phyloP scores from a whole-genome alignment of 1,140 invertebrate species.

The Nymphalis io region DNA sequence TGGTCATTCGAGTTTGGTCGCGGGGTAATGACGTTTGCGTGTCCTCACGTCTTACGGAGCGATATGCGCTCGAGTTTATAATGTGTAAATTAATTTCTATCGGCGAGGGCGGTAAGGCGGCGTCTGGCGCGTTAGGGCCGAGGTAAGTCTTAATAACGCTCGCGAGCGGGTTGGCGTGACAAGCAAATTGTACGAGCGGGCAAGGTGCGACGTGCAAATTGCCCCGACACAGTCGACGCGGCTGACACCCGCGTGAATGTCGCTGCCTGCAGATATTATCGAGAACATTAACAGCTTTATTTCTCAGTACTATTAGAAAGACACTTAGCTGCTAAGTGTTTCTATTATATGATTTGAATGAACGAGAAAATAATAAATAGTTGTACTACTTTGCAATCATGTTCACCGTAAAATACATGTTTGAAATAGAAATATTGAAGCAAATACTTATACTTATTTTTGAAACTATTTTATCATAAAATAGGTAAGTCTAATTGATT shows the following conservation, averaged over 20 bases:
- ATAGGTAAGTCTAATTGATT: too few species aligned
- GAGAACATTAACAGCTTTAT: background rate
- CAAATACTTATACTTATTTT: too few species aligned
- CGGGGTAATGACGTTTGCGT: constrained; percentile 27
- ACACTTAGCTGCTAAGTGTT: too few species aligned
- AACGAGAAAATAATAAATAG: too few species aligned
- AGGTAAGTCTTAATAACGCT: constrained; percentile 58
- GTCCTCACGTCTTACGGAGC: constrained; percentile 25
- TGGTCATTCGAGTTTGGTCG: constrained; percentile 30
- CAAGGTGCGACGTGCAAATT: constrained; percentile 70
- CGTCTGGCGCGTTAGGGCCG: constrained; percentile 50
- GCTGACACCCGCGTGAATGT: constrained; percentile 44
- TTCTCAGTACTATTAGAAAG: too few species aligned
- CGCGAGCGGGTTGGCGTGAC: constrained; percentile 55
- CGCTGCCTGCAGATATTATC: constrained; percentile 21
- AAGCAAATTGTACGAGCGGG: constrained; percentile 61
- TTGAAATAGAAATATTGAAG: too few species aligned
- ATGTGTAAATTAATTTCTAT: constrained; percentile 70
- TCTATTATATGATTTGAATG: too few species aligned
- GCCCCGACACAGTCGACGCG: constrained; percentile 40
- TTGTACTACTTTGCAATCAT: too few species aligned
- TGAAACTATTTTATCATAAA: too few species aligned
- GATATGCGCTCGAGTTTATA: constrained; percentile 34
- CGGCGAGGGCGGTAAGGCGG: constrained; percentile 42
- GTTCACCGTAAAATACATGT: too few species aligned